A percentile compares a stretch with the other conserved stretches of the same genome.
phyloP scores from a whole-genome alignment of 2,113 vertebrate species.

The Silurus meridionalis region DNA sequence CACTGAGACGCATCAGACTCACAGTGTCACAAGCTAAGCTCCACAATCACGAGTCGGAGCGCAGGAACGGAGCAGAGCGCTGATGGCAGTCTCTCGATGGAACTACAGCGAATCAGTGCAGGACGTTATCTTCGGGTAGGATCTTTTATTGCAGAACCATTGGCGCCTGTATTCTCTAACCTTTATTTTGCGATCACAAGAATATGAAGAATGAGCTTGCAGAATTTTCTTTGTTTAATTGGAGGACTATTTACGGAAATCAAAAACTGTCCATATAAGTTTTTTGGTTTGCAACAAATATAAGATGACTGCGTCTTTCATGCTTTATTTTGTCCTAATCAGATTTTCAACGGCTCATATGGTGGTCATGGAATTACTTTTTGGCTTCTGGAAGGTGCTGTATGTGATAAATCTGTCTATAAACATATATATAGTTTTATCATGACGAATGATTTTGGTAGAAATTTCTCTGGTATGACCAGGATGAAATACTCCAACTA shows the following conservation, averaged over 20 bases:
- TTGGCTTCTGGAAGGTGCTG: not conserved
- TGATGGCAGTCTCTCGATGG: not conserved
- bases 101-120: not conserved
- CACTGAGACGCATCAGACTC: not conserved
- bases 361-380: not conserved
- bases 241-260: not conserved
- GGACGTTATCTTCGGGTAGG: not conserved
- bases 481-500: not conserved
- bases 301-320: not conserved
- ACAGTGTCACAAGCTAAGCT: slow-evolving; percentile 18
- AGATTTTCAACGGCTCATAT: not conserved
- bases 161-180: not conserved
- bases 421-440: no score
- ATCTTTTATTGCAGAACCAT: not conserved
- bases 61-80: not conserved
- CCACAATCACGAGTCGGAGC: not conserved
- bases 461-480: not conserved
- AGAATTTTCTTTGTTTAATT: not conserved
- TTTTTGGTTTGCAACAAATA: not conserved
- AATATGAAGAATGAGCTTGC: not conserved
- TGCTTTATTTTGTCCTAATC: not conserved
- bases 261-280: not conserved
- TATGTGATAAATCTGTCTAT: not conserved
- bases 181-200: not conserved
- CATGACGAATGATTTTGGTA: no score